A percentile compares a stretch with the other conserved stretches of the same genome.
Conservation (phyloP, 2,797 vertebrate species). For the Enteromius anoplus region DNA sequence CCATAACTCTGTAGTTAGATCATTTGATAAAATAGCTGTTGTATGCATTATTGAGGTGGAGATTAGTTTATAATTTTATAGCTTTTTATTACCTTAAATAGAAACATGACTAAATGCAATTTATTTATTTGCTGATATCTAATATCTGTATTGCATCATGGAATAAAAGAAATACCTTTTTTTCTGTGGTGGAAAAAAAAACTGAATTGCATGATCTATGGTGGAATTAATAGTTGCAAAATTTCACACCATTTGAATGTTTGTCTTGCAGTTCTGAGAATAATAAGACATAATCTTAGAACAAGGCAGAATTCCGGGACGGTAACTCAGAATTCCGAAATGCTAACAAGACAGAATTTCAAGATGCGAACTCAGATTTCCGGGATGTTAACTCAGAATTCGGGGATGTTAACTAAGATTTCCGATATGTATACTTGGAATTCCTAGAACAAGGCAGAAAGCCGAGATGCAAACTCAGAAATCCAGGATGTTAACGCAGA, state of each 20-base stretch:
- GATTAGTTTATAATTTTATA: neutral
- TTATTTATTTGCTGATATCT: neutral
- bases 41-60: neutral
- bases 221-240: neutral
- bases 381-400: too few relatives aligned
- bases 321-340: too few relatives aligned
- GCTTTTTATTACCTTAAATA: neutral
- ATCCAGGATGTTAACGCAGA: too few relatives aligned
- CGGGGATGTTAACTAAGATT: too few relatives aligned
- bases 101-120: neutral
- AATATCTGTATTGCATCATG: too few relatives aligned
- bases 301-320: too few relatives aligned
- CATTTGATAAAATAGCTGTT: neutral
- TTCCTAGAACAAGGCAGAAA: too few relatives aligned
- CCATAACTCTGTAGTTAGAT: neutral
- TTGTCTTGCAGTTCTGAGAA: neutral
- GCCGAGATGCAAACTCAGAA: too few relatives aligned
- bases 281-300: too few relatives aligned
- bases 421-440: too few relatives aligned
- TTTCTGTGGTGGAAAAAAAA: neutral
- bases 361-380: too few relatives aligned
- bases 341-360: too few relatives aligned
- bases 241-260: neutral
- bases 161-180: neutral
- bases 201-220: neutral